These are phyloP conservation scores for Lagopus leucura DNA, from an alignment of 2,113 vertebrate genomes.

Conservation along the genomic window DNA sequence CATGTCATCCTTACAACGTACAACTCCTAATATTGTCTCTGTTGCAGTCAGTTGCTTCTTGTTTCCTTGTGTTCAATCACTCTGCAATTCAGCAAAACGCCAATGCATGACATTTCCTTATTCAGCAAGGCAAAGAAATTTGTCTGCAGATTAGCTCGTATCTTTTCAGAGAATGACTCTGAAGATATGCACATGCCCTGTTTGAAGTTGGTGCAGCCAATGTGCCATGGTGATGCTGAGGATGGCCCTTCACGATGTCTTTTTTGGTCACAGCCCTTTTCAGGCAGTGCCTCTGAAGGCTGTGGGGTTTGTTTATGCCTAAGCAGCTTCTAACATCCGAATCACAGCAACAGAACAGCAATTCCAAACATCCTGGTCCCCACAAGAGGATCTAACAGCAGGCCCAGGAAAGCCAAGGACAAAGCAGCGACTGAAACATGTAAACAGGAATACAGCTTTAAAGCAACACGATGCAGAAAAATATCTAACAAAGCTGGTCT, in stretches of 20 bases:
- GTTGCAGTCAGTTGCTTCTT: not conserved
- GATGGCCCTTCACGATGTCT: not conserved
- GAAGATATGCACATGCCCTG: fast-evolving
- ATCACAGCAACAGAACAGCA: conserved; percentile 47
- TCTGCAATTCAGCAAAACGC: not conserved
- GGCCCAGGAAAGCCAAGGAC: conserved; percentile 61
- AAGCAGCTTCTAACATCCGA: conserved; percentile 5
- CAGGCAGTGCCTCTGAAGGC: not conserved
- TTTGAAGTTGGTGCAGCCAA: fast-evolving
- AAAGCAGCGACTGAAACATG: not conserved
- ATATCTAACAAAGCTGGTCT: conserved; percentile 33
- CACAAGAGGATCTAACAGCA: not conserved
- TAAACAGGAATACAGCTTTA: conserved; percentile 53
- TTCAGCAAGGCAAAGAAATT: not conserved
- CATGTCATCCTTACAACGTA: not conserved
- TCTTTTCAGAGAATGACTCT: not conserved
- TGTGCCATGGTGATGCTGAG: not conserved
- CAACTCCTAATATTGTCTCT: not conserved
- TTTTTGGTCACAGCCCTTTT: not conserved
- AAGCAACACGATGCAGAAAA: conserved; percentile 51
- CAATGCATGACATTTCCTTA: fast-evolving
- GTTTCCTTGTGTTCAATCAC: not conserved
- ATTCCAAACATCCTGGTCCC: conserved; percentile 63
- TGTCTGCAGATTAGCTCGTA: not conserved
- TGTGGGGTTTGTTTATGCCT: conserved; percentile 36